Evolutionary conservation across 2,113 vertebrate species (phyloP), one percentile per base, ranked within the genome.

Genomic region (Pelmatolapia mariae): DNA sequence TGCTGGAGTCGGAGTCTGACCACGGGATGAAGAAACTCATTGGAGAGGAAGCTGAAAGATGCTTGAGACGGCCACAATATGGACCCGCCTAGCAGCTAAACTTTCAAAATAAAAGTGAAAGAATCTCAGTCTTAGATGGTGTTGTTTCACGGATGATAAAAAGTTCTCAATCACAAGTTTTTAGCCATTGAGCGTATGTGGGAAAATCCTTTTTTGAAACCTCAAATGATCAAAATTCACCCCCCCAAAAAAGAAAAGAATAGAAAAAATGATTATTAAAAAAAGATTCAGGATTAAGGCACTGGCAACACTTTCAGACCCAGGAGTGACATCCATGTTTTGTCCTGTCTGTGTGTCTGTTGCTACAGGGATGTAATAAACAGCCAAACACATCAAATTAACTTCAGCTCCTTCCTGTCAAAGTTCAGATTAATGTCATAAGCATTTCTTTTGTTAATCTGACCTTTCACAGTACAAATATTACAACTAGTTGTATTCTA

Each of bases 381-480:
- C n/a, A n/a, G n/a, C n/a, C n/a, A n/a, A n/a, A n/a, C n/a, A n/a
- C n/a, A n/a, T n/a, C n/a, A n/a, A n/a, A n/a, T n/a, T n/a, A n/a
- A n/a, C n/a, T n/a, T n/a, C n/a, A n/a, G n/a, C n/a, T n/a, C n/a
- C n/a, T n/a, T n/a, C n/a, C n/a, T n/a, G n/a, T n/a, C n/a, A n/a
- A n/a, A n/a, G n/a, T n/a, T n/a, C 54, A 1, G 3, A 61, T 61
- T 10, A 9, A 3, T 18, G 2, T 31, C 26, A 31, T 0, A 59
- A 1, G 24, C 9, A 5, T 18, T 29, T 31, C 9, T 61, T 33
- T 61, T 33, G 8, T 19, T 61, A 31, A 33, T 33, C 29, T 33
- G 29, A 63, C 5, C 57, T 61, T 5, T 63, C 29, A 19, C 16
- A 11, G 15, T 33, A 63, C 57, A 33, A 11, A 63, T 19, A 33